A percentile compares a stretch with the other conserved stretches of the same genome.
Evolutionary conservation across 2,888 invertebrate species (phyloP).

Genomic region (Spisula solida): DNA sequence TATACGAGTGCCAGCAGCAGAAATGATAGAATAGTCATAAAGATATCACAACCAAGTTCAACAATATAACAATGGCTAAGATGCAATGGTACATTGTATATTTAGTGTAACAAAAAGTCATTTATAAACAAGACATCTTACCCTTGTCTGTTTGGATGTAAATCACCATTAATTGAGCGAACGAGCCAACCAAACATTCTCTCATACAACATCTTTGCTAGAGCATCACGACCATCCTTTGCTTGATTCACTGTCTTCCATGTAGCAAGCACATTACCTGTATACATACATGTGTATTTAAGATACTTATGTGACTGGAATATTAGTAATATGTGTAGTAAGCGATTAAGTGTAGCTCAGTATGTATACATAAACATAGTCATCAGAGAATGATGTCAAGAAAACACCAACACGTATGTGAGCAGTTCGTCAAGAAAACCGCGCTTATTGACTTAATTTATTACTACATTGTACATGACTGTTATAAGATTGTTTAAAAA

Average conservation of each 20-base stretch:
- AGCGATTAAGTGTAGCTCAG: no score
- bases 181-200: conserved; percentile 88
- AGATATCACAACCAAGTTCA: no score
- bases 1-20: no score
- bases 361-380: neutral
- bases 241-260: conserved; percentile 82
- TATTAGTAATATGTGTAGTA: no score
- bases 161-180: conserved; percentile 87
- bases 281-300: no score
- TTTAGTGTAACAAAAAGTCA: neutral
- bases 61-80: neutral
- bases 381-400: neutral
- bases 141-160: conserved; percentile 79
- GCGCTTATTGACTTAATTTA: no score
- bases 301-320: no score
- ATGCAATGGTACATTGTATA: neutral
- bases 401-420: no score
- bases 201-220: conserved; percentile 88
- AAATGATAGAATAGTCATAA: no score
- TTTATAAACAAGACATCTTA: conserved; percentile 36
- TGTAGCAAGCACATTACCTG: conserved; percentile 33
- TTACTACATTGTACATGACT: no score
- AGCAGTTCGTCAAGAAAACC: no score
- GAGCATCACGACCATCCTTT: conserved; percentile 85
- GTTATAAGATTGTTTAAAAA: no score